Evolutionary conservation across 2,888 invertebrate species (phyloP), one percentile per base, ranked within the genome.

Genomic region (Odontocolon sp.): DNA sequence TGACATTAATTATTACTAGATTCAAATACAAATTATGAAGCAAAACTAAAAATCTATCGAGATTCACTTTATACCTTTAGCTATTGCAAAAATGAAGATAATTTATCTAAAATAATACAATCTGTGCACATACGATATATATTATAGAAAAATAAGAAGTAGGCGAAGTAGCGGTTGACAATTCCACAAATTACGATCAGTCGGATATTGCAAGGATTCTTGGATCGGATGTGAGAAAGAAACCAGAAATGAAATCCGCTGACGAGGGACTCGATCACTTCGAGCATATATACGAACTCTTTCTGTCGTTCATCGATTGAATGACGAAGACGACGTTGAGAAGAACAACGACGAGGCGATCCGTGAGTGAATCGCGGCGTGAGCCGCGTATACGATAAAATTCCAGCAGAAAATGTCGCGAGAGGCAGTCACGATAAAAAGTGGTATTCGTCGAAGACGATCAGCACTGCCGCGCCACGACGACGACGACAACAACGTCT

Each of bases 401-500:
- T 69, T 64, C 72, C 68, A 59, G 16, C 56, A 73, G 80, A 78
- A 79, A 80, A 77, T 74, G 76, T 75, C 69, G 78, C 42, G 64
- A 73, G 68, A 45, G 52, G 4, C 45, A 54, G 66, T 69, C 38
- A 68, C 21, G 59, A 73, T 69, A 82, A 82, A 83, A 82, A 83
- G 81, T 80, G 74, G 80, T 78, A 80, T 81, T 78, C 77, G 78
- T 78, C 80, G 78, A 83, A 80, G 66, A 68, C 57, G 77, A 77
- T 77, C 77, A 40, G 67, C 68, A 70, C 56, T 61, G 42, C 59
- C 21, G 70, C 70, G 42, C 31, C 59, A 59, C 69, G 33, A 54
- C 38, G 31, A 42, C 33, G 26, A 77, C 80, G 79, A 82, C 38
- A 23, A 42, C 33, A 21, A 77, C 80, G 79, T 82, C 79, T 80